Evolutionary conservation across 2,888 invertebrate genomes (phyloP).

Genomic region (Orgyia antiqua): DNA sequence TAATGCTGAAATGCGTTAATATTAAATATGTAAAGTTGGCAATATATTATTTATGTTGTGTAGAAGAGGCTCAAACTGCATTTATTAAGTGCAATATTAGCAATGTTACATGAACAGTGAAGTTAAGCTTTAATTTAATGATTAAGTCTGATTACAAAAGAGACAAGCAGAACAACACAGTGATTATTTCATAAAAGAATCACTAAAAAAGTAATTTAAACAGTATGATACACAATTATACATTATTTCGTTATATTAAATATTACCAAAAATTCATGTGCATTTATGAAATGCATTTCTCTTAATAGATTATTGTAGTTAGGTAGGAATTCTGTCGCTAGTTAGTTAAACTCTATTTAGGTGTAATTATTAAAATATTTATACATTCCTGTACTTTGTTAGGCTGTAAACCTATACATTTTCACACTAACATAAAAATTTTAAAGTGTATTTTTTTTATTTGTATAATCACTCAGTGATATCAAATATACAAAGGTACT

Average conservation of each 20-base stretch:
- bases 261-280: slow-evolving; percentile 54
- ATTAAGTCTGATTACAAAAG: slow-evolving; percentile 38
- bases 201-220: slow-evolving; percentile 15
- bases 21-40: slow-evolving; percentile 31
- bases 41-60: slow-evolving; percentile 23
- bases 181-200: slow-evolving; percentile 22
- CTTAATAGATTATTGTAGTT: slow-evolving; percentile 30
- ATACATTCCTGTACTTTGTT: slow-evolving; percentile 52
- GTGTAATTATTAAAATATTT: slow-evolving; percentile 34
- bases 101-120: slow-evolving; percentile 26
- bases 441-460: slow-evolving; percentile 26
- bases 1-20: slow-evolving; percentile 34
- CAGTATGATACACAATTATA: slow-evolving; percentile 17
- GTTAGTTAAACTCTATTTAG: slow-evolving; percentile 36
- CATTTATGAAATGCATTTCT: slow-evolving; percentile 60
- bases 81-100: slow-evolving; percentile 40
- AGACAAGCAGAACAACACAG: slow-evolving; percentile 30
- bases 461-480: slow-evolving; percentile 12
- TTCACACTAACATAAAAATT: slow-evolving; percentile 32
- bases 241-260: slow-evolving; percentile 25
- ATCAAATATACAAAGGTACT: slow-evolving; percentile 19
- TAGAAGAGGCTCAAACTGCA: slow-evolving; percentile 32
- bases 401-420: slow-evolving; percentile 23
- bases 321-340: slow-evolving; percentile 47
- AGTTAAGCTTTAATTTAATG: slow-evolving; percentile 52